Percentiles rank a stretch among this genome's conserved stretches.
These are phyloP conservation scores for Daboia siamensis DNA, from an alignment of 2,113 vertebrate species.

Conservation along the genomic window DNA sequence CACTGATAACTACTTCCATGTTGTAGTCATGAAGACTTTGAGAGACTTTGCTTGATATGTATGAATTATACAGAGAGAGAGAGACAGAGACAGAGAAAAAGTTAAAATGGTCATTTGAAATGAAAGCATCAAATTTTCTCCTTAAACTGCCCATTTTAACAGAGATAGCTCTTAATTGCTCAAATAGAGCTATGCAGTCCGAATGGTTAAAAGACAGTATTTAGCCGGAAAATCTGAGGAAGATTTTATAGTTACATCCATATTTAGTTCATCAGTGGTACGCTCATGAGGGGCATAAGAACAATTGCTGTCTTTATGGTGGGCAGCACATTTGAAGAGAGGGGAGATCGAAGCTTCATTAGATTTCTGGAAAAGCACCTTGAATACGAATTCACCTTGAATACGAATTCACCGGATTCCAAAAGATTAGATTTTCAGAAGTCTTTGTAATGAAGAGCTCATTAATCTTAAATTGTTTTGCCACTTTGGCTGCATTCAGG, in stretches of 20 bases:
- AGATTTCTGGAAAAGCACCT: neutral
- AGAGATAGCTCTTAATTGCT: neutral
- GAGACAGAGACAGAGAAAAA: neutral
- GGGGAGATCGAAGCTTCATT: neutral
- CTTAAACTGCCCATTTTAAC: neutral
- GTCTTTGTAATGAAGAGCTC: neutral
- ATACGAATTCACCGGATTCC: neutral
- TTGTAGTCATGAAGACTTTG: neutral
- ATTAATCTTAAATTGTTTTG: neutral
- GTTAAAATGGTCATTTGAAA: neutral
- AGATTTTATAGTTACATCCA: neutral
- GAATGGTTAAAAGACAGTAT: neutral
- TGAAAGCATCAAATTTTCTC: neutral
- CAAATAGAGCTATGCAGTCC: neutral
- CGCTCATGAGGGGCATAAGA: neutral
- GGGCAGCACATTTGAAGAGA: neutral
- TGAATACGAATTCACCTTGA: too few relatives aligned
- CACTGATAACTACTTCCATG: neutral
- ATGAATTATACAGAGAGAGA: neutral
- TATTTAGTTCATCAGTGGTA: neutral
- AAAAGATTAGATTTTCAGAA: neutral
- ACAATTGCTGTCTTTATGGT: neutral
- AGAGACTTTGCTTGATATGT: neutral
- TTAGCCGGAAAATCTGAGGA: neutral
- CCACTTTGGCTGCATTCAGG: neutral